Evolutionary conservation across 1,140 invertebrate species (phyloP).

Genomic region (Zaprionus davidi): DNA sequence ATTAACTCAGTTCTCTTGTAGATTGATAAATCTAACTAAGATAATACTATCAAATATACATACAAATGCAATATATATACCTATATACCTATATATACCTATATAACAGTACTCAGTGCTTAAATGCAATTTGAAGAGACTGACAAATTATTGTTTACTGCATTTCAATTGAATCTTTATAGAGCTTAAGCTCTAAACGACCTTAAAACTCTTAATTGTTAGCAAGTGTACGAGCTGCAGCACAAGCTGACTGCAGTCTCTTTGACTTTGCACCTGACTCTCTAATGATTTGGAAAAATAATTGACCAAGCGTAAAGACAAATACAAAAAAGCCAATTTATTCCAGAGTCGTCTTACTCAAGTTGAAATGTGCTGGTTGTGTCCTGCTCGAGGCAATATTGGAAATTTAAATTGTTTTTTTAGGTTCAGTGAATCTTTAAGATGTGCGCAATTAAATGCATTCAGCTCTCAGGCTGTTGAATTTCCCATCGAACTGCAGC

Average conservation of each 20-base stretch:
- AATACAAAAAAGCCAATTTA: conserved; percentile 33
- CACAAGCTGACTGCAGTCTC: not conserved
- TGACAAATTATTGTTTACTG: too few species aligned
- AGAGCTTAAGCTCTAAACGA: too few species aligned
- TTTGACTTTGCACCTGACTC: conserved; percentile 25
- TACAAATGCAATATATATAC: too few species aligned
- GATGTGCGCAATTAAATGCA: conserved; percentile 22
- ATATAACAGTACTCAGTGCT: too few species aligned
- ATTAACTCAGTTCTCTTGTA: not conserved
- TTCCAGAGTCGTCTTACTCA: not conserved
- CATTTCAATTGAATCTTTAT: too few species aligned
- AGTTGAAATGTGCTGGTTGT: not conserved
- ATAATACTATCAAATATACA: not conserved
- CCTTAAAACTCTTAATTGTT: not conserved
- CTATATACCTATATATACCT: too few species aligned
- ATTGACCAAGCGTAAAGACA: conserved; percentile 16
- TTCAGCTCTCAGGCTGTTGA: not conserved
- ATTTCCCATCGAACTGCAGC: not conserved
- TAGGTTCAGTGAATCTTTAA: conserved; percentile 22
- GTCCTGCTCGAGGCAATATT: not conserved
- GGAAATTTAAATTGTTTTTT: conserved; percentile 12
- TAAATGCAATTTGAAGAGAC: too few species aligned
- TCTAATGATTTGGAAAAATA: conserved; percentile 55
- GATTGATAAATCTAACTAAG: not conserved
- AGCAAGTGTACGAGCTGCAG: not conserved